Percentiles rank a stretch among this genome's conserved stretches.
Evolutionary conservation across 2,888 invertebrate species (phyloP).

Genomic region (Tetragonisca angustula): DNA sequence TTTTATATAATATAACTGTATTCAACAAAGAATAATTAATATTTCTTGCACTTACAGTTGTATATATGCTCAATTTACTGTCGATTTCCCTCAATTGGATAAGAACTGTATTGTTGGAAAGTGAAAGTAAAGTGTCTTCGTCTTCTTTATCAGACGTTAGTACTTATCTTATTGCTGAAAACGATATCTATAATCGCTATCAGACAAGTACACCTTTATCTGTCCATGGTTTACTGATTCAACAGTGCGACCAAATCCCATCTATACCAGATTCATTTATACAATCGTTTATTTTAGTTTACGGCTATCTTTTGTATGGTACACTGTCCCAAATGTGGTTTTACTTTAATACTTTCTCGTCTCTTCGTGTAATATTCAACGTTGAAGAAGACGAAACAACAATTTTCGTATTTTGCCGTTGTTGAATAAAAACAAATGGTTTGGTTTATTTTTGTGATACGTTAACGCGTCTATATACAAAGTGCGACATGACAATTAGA

Average conservation of each 20-base stretch:
- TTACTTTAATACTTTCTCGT: neutral
- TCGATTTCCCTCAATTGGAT: neutral
- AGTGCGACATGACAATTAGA: constrained; percentile 1
- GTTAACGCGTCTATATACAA: neutral
- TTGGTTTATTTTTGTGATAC: neutral
- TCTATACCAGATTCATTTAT: constrained; percentile 25
- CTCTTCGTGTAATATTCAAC: neutral
- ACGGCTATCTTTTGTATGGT: constrained; percentile 2
- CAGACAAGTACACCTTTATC: constrained; percentile 47
- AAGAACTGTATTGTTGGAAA: neutral
- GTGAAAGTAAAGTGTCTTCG: neutral
- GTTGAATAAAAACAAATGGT: neutral
- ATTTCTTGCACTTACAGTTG: neutral
- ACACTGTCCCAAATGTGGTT: neutral
- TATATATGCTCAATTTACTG: no score
- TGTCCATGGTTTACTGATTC: constrained; percentile 32
- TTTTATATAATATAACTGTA: neutral
- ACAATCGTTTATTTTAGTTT: constrained; percentile 21
- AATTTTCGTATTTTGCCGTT: no score
- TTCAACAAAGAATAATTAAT: neutral
- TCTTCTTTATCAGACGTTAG: constrained; percentile 26
- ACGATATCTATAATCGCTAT: constrained; percentile 41
- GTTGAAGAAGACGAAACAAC: neutral
- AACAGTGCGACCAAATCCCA: constrained; percentile 18
- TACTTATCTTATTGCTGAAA: constrained; percentile 32